Base-by-base conservation (phyloP, 2,113 vertebrate species). In the Muntiacus muntjak region DNA sequence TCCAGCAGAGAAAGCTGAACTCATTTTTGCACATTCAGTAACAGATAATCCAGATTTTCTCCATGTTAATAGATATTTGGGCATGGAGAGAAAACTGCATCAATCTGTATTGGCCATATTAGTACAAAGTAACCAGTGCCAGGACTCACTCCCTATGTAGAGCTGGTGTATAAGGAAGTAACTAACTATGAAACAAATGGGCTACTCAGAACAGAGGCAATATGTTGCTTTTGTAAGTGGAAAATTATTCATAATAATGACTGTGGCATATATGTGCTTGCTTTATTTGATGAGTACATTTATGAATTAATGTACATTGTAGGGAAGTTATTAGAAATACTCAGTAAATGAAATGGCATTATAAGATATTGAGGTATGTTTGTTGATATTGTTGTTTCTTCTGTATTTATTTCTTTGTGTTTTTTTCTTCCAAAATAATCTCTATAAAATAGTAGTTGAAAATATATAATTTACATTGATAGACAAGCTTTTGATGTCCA, bases 1-100 rank as follows among this genome's bases (percentile, higher is more conserved):
- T 64, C 40, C n/a, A 93, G 16, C 43, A 54, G 71, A 89, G 79
- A 92, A 95, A 85, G 52, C 57, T 84, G 54, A 93, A 93, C n/a
- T 87, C 89, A 57, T 94, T 96, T 98, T 97, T 96, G 84, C 84
- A 95, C 90, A 93, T 98, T 96, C 87, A 76, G 52, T 43, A 94
- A 57, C 79, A 96, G 89, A 95, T 94, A 98, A 97, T 95, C 92
- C 94, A 96, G 87, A 97, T 98, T 97, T 98, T 96, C 89, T 97
- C 87, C 81, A 90, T 87, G 79, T 94, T 97, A 96, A 95, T 92
- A 96, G 95, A 97, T 87, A 74, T 96, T 60, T 97, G 97, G 78
- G 45, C 89, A 92, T 92, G 45, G 81, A 81, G 47, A 95, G 36
- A 92, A 87, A 93, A 91, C 33, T 16, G 16, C 21, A 76, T 91